Evolutionary conservation across 2,888 invertebrate genomes (phyloP).

Genomic region (Drosophila meridiana): DNA sequence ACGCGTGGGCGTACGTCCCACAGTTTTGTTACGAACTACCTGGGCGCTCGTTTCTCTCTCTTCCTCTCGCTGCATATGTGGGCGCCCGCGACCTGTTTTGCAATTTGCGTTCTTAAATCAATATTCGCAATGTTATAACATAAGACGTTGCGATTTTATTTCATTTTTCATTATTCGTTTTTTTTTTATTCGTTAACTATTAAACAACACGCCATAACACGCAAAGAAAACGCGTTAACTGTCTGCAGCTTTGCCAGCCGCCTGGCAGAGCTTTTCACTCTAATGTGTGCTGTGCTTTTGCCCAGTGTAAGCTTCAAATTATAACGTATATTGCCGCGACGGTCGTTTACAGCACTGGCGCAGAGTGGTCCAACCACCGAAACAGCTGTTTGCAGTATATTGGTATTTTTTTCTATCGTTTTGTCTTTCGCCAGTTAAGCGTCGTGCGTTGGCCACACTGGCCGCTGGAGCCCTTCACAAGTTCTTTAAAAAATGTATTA

Average conservation of each 20-base stretch:
- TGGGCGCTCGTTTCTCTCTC: constrained; percentile 27
- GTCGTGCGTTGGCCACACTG: constrained; percentile 20
- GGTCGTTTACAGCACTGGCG: constrained; percentile 33
- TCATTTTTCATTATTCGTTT: background rate
- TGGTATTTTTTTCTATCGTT: constrained; percentile 25
- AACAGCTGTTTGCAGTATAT: constrained; percentile 59
- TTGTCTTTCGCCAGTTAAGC: constrained; percentile 1
- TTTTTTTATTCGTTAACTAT: constrained; percentile 3
- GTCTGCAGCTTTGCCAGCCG: background rate
- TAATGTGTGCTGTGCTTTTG: constrained; percentile 3
- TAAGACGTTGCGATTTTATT: constrained; percentile 28
- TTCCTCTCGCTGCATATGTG: constrained; percentile 30
- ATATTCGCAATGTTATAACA: constrained; percentile 49
- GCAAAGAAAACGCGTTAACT: constrained; percentile 25
- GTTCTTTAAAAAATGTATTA: constrained; percentile 48
- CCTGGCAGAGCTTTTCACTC: constrained; percentile 37
- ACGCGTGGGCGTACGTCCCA: constrained; percentile 43
- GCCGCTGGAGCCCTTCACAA: constrained; percentile 27
- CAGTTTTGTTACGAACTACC: constrained; percentile 14
- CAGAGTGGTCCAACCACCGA: constrained; percentile 34
- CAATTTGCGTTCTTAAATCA: constrained; percentile 37
- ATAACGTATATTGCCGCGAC: constrained; percentile 37
- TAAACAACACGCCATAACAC: constrained; percentile 26
- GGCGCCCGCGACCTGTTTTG: constrained; percentile 48
- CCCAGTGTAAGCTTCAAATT: constrained; percentile 34